A percentile compares a stretch with the other conserved stretches of the same genome.
These are phyloP conservation scores for Melieria picta DNA, from an alignment of 2,888 invertebrate species.

Conservation along the genomic window DNA sequence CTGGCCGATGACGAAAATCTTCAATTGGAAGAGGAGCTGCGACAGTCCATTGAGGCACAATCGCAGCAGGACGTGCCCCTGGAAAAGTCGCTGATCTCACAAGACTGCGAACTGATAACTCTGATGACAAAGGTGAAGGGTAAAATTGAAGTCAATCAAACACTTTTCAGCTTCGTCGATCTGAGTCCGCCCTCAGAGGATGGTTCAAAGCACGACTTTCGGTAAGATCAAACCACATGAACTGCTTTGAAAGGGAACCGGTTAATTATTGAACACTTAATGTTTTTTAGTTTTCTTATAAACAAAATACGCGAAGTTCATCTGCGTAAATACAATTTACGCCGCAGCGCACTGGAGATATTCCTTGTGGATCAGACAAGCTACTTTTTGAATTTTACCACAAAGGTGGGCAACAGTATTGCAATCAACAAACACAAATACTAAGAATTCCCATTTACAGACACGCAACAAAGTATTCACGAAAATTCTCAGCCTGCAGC, in stretches of 20 bases:
- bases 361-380: slow-evolving; percentile 74
- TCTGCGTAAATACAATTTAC: slow-evolving; percentile 72
- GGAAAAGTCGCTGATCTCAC: slow-evolving; percentile 71
- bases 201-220: slow-evolving; percentile 67
- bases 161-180: slow-evolving; percentile 71
- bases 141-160: slow-evolving; percentile 72
- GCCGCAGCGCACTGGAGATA: slow-evolving; percentile 73
- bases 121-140: slow-evolving; percentile 72
- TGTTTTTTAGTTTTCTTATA: slow-evolving; percentile 65
- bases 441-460: slow-evolving; percentile 57
- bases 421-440: background rate
- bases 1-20: slow-evolving; percentile 66
- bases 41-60: slow-evolving; percentile 64
- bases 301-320: slow-evolving; percentile 73
- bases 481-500: slow-evolving; percentile 70
- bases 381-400: slow-evolving; percentile 73
- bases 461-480: slow-evolving; percentile 72
- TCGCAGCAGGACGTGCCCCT: slow-evolving; percentile 66
- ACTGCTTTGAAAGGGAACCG: background rate
- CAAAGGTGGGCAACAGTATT: slow-evolving; percentile 66
- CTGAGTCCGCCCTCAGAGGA: slow-evolving; percentile 69
- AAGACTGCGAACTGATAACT: slow-evolving; percentile 73
- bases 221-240: slow-evolving; percentile 49
- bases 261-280: background rate
- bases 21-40: slow-evolving; percentile 67